phyloP scores from a whole-genome alignment of 2,113 vertebrate species.

The Notarius lentiginosus region DNA sequence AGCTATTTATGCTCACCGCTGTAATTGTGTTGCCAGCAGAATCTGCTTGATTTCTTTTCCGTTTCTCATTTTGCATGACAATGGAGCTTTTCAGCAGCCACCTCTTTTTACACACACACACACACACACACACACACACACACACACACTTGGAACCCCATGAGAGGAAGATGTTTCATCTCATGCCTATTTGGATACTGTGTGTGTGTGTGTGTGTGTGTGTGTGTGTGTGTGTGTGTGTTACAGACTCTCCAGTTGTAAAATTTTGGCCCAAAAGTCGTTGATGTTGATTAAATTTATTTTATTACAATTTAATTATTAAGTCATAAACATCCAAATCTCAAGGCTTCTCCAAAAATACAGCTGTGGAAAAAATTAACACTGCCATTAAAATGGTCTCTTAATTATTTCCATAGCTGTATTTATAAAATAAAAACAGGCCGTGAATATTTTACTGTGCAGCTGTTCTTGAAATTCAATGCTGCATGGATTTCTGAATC shows the following conservation, averaged over 20 bases:
- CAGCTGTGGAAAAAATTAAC: background rate
- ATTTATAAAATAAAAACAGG: background rate
- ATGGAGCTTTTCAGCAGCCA: slow-evolving; percentile 60
- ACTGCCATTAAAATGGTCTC: too few relatives aligned
- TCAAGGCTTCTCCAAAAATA: background rate
- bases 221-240: slow-evolving; percentile 47
- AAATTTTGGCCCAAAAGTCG: slow-evolving; percentile 50
- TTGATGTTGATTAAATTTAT: slow-evolving; percentile 44
- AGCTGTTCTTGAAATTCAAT: background rate
- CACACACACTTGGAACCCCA: slow-evolving; percentile 42
- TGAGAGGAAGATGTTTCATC: slow-evolving; percentile 59
- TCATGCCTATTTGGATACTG: slow-evolving; percentile 51
- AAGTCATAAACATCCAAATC: background rate
- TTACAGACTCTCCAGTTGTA: slow-evolving; percentile 45
- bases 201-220: slow-evolving; percentile 24
- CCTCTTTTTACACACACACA: slow-evolving; percentile 52
- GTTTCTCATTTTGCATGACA: slow-evolving; percentile 72
- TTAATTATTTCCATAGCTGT: too few relatives aligned
- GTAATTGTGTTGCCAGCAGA: slow-evolving; percentile 66
- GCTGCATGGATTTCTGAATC: background rate
- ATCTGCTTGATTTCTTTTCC: slow-evolving; percentile 63
- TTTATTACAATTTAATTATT: background rate
- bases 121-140: slow-evolving; percentile 39
- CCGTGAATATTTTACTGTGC: background rate
- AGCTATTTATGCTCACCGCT: slow-evolving; percentile 63